Base-by-base conservation (phyloP, 2,888 invertebrate species). In the Aporophyla lueneburgensis region DNA sequence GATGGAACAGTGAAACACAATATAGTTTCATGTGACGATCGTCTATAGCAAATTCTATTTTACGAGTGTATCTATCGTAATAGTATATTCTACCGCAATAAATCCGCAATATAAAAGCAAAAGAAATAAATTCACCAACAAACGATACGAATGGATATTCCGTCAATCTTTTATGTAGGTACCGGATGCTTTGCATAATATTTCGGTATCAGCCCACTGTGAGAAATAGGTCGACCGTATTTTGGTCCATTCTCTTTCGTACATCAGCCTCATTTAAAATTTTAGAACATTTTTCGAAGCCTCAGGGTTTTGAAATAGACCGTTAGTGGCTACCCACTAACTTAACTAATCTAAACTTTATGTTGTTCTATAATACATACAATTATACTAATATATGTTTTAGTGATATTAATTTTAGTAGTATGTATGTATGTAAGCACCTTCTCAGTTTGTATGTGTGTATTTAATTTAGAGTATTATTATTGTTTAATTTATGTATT, bases 121-220 rank as follows among this genome's bases (percentile, higher is more conserved):
- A 68, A 65, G 62, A 79, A 71, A 83, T 80, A 75, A 86, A 78
- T 85, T 61, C 51, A 62, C 33, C 73, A 70, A 83, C 84, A 80
- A 84, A 84, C 74, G 69, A 83, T 72, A 62, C 62, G 66, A 74
- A 71, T 69, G 24, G 59, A 53, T 78, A 65, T 77, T 56, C 86
- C 74, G 71, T 84, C 86, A 86, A 84, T 86, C 69, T 84, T 84
- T 80, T 80, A 80, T 74, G 80, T 27, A 63, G 24, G 24, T 73
- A 59, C 71, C 76, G 76, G 78, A 80, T 86, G 80, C 62, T 86
- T 84, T 84, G 80, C 76, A 76, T 84, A 80, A 86, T 67, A 74
- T 84, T 80, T 76, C 58, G 54, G 67, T 63, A 54, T 66, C 67
- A 49, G 46, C 61, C 85, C 24, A 66, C 61, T 58, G 49, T 69